phyloP scores from a whole-genome alignment of 92 coral and sea anemone genomes.

The Meandrina meandrites region DNA sequence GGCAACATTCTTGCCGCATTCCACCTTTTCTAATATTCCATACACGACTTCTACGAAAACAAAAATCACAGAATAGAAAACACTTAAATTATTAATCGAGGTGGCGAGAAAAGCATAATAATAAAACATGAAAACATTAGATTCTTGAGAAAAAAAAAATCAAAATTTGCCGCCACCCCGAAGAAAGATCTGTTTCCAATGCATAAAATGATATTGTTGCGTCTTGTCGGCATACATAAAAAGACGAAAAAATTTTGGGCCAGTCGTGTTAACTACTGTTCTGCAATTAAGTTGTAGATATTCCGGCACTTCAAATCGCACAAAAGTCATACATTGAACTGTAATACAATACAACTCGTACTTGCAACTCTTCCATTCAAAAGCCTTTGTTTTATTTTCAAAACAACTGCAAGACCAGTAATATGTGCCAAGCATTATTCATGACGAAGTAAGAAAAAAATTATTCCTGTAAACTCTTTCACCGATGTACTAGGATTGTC shows the following conservation, averaged over 20 bases:
- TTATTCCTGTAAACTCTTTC: not conserved
- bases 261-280: not conserved
- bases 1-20: not conserved
- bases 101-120: not conserved
- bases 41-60: not conserved
- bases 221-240: not conserved
- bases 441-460: not conserved
- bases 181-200: not conserved
- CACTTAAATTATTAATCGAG: not conserved
- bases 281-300: not conserved
- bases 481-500: not conserved
- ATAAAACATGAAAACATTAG: not conserved
- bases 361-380: not conserved
- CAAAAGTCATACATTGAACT: not conserved
- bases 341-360: not conserved
- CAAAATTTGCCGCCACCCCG: not conserved
- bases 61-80: not conserved
- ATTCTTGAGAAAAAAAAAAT: not conserved
- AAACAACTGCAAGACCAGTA: not conserved
- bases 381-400: not conserved
- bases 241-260: not conserved
- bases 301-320: not conserved
- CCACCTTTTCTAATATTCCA: not conserved
- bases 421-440: not conserved
- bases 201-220: not conserved